Evolutionary conservation across 1,140 invertebrate genomes (phyloP), one percentile per base, ranked within the genome.

Genomic region (Brachionus sp.): DNA sequence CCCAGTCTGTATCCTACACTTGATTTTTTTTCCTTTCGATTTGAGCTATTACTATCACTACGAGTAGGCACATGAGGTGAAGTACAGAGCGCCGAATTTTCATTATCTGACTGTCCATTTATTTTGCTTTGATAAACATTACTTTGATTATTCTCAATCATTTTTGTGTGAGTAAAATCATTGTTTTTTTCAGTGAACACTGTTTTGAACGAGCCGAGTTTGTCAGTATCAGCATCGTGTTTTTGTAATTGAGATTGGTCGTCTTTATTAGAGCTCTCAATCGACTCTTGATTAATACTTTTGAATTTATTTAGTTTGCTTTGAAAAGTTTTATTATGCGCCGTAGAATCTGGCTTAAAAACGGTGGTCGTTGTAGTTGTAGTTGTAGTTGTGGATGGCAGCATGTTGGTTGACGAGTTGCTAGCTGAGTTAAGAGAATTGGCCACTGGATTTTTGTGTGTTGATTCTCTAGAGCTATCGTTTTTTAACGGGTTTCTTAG

Each of bases 1-100:
- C 82, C 82, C 44, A 83, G 29, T 25, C 68, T 29, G 53, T 83
- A 83, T 62, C 80, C 57, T 13, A 80, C 77, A 35, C 77, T 80
- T 29, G 77, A 33, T 37, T 80, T 80, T 80, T 80, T 80, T 10
- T 80, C 77, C 57, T 62, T 82, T 44, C 50, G 10, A 39, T 78
- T 78, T 50, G 75, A 57, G 23, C 46, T 35, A 19, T 39, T 19
- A 23, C 75, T 78, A 33, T 12, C 46, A 57, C 46, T 57, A 19
- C 46, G 46, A 78, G 29, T 16, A 13, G 75, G 53, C n/a, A 57
- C 53, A 16, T 35, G 9, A 57, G 46, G 29, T 78, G 75, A 78
- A 57, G 37, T 57, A 50, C 33, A 39, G 42, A 75, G 44, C 13
- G 70, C 70, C 19, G 70, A 75, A 46, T 75, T 75, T 46, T 75